phyloP scores from a whole-genome alignment of 2,113 vertebrate genomes.

The Cercocebus atys region DNA sequence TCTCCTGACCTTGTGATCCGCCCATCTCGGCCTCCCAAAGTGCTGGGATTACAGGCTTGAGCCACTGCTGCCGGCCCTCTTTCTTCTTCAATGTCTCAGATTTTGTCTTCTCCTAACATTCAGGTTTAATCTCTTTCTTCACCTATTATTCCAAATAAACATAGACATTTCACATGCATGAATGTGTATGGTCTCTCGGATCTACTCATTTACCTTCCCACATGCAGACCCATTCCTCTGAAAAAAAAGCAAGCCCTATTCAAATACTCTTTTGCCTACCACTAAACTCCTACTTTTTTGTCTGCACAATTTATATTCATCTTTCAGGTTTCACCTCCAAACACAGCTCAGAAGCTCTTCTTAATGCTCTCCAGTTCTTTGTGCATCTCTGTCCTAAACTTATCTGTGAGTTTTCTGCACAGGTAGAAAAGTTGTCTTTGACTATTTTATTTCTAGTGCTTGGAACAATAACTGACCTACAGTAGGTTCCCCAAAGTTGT shows the following conservation, averaged over 20 bases:
- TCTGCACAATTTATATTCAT: not conserved
- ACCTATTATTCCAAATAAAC: not conserved
- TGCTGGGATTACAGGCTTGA: too few relatives aligned
- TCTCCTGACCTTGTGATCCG: too few relatives aligned
- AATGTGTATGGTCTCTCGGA: not conserved
- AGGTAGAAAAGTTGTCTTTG: not conserved
- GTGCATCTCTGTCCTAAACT: not conserved
- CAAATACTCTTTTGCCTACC: not conserved
- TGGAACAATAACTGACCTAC: not conserved
- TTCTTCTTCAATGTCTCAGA: not conserved
- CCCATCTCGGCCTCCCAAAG: too few relatives aligned
- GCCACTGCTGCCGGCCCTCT: too few relatives aligned
- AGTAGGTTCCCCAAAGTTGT: not conserved
- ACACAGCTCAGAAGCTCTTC: rapidly evolving
- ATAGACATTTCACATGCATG: not conserved
- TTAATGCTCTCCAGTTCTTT: not conserved
- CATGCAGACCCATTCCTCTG: not conserved
- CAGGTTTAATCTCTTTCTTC: not conserved
- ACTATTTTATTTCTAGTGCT: not conserved
- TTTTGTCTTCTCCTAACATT: not conserved
- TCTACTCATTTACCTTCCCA: not conserved
- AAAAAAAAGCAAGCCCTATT: not conserved
- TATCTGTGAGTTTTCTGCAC: not conserved
- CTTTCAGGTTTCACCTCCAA: not conserved
- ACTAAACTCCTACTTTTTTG: not conserved